Percentiles rank a stretch among this genome's conserved stretches.
Conservation (phyloP, 2,113 vertebrate species). For the Caranx melampygus region DNA sequence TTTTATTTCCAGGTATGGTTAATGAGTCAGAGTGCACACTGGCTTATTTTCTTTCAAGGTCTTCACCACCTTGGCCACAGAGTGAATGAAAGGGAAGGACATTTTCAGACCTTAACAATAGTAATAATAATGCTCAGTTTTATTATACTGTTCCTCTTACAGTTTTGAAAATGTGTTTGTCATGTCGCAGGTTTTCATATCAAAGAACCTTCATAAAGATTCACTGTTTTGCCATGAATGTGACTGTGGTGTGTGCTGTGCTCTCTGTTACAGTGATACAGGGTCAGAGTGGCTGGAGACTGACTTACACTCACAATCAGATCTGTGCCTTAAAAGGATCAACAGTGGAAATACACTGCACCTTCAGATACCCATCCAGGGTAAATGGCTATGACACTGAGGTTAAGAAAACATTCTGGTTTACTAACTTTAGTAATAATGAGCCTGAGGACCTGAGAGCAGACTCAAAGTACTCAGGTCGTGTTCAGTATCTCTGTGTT, state of each 20-base stretch:
- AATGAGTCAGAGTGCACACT: too few species aligned
- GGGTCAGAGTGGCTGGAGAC: neutral
- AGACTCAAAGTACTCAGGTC: neutral
- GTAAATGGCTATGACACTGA: fast-evolving
- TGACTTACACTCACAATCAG: neutral
- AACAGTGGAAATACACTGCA: slow-evolving; percentile 1
- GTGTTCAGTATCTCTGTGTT: neutral
- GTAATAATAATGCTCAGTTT: too few species aligned
- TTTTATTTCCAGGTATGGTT: too few species aligned
- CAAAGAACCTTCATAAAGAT: too few species aligned
- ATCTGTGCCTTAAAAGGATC: slow-evolving; percentile 44
- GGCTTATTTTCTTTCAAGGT: too few species aligned
- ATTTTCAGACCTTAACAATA: too few species aligned
- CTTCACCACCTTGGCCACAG: too few species aligned
- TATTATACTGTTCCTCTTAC: too few species aligned
- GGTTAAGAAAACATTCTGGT: slow-evolving; percentile 5
- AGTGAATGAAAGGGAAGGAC: too few species aligned
- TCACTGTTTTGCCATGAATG: neutral
- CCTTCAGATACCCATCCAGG: neutral
- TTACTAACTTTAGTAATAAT: neutral
- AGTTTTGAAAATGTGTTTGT: too few species aligned
- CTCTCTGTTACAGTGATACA: slow-evolving; percentile 36
- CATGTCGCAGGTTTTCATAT: too few species aligned
- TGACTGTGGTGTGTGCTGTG: slow-evolving; percentile 5
- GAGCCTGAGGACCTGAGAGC: neutral